Percentiles rank a stretch among this genome's conserved stretches.
These are phyloP conservation scores for Murina feae DNA, from an alignment of 2,113 vertebrate species.

Conservation along the genomic window DNA sequence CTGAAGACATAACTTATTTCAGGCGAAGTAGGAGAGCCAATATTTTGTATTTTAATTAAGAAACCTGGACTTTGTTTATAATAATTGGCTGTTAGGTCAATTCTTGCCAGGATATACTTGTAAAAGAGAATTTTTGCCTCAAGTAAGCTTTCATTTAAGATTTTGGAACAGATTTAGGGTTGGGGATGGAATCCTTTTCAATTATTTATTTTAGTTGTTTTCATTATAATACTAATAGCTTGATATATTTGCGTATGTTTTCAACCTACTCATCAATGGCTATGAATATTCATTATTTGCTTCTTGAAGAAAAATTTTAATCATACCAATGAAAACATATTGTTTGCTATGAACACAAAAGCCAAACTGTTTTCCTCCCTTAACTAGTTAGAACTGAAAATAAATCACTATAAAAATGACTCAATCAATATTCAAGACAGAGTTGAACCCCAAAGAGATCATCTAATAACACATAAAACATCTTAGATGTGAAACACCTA, in stretches of 20 bases:
- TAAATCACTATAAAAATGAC: background rate
- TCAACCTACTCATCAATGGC: slow-evolving; percentile 37
- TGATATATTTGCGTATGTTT: slow-evolving; percentile 45
- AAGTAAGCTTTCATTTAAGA: slow-evolving; percentile 75
- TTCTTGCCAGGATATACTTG: slow-evolving; percentile 79
- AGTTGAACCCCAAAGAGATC: background rate
- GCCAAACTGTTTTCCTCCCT: background rate
- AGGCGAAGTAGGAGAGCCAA: slow-evolving; percentile 74
- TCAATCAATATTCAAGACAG: background rate
- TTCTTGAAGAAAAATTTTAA: slow-evolving; percentile 37
- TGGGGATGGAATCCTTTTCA: slow-evolving; percentile 63
- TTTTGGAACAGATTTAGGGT: slow-evolving; percentile 74
- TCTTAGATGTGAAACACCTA: background rate
- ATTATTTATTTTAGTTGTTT: slow-evolving; percentile 49
- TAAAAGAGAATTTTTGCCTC: slow-evolving; percentile 80
- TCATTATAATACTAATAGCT: background rate
- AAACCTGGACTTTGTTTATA: slow-evolving; percentile 85
- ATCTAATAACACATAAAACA: background rate
- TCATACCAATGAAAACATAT: background rate
- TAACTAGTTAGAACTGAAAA: background rate
- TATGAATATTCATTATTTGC: slow-evolving; percentile 27
- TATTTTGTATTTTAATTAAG: slow-evolving; percentile 85
- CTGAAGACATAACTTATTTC: slow-evolving; percentile 79
- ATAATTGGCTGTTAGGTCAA: slow-evolving; percentile 81
- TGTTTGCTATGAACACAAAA: background rate